Conservation (phyloP, 1,140 invertebrate genomes). For the Drosophila orosa region DNA sequence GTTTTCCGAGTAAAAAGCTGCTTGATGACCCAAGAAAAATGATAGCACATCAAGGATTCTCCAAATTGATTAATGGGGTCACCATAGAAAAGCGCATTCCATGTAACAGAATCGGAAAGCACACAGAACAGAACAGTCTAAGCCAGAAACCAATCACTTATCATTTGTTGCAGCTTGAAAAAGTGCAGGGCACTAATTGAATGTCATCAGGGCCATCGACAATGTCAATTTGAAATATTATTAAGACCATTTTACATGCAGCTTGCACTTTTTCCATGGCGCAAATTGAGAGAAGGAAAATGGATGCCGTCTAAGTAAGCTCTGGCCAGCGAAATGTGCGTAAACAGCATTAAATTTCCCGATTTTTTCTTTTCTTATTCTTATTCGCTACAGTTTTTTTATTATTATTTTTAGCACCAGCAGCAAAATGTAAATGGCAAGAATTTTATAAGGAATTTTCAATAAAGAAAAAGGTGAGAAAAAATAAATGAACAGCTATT, state of each 20-base stretch:
- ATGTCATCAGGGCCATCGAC: conserved; percentile 38
- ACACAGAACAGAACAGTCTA: conserved; percentile 18
- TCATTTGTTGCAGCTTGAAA: conserved; percentile 31
- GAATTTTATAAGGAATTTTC: conserved; percentile 5
- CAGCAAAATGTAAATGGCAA: conserved; percentile 37
- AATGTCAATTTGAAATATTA: conserved; percentile 44
- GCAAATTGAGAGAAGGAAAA: conserved; percentile 8
- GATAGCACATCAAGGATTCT: conserved; percentile 32
- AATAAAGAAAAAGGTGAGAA: not conserved
- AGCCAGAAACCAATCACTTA: conserved; percentile 48
- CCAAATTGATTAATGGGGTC: conserved; percentile 39
- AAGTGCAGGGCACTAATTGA: conserved; percentile 37
- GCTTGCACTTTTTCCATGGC: conserved; percentile 8
- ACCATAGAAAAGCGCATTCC: not conserved
- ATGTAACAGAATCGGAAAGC: conserved; percentile 27
- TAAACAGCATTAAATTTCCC: conserved; percentile 69
- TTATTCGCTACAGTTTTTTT: not conserved
- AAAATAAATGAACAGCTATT: not conserved
- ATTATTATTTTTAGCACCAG: conserved; percentile 38
- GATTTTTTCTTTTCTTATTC: conserved; percentile 1
- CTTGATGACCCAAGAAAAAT: conserved; percentile 8
- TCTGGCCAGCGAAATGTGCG: conserved; percentile 60
- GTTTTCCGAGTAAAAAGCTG: not conserved
- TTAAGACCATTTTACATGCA: conserved; percentile 43
- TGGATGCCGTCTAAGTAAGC: conserved; percentile 2